Evolutionary conservation across 2,888 invertebrate genomes (phyloP).

Genomic region (Dryococelus australis): DNA sequence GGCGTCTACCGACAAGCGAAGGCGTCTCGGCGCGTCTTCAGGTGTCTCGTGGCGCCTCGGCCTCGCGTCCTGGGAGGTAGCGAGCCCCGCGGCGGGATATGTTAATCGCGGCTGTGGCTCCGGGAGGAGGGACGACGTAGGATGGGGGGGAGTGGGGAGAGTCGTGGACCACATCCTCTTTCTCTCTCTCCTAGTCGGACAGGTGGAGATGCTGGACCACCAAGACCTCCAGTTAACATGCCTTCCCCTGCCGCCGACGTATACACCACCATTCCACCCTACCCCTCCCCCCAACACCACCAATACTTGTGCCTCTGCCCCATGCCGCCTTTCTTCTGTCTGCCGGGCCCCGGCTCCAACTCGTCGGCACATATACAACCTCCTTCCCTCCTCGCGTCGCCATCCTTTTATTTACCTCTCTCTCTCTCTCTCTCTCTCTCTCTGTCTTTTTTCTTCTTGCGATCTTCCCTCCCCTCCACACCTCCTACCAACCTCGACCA

Average conservation of each 20-base stretch:
- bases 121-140: slow-evolving; percentile 18
- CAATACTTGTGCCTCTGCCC: background rate
- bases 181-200: slow-evolving; percentile 23
- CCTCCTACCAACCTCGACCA: slow-evolving; percentile 30
- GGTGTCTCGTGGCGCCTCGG: background rate
- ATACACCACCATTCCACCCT: background rate
- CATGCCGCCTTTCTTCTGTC: background rate
- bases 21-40: background rate
- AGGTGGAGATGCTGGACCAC: slow-evolving; percentile 35
- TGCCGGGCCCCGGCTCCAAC: background rate
- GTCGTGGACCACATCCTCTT: slow-evolving; percentile 20
- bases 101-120: slow-evolving; percentile 1
- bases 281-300: background rate
- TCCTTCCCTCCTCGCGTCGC: slow-evolving; percentile 32
- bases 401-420: slow-evolving; percentile 32
- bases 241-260: slow-evolving; percentile 25
- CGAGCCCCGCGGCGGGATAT: background rate
- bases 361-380: background rate
- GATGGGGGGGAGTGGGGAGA: background rate
- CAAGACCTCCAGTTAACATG: slow-evolving; percentile 36
- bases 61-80: background rate
- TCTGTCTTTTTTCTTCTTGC: too few relatives aligned
- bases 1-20: too few relatives aligned
- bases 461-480: too few relatives aligned
- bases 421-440: slow-evolving; percentile 37